These are phyloP conservation scores for Empis stercorea DNA, from an alignment of 2,888 invertebrate genomes.

Conservation along the genomic window DNA sequence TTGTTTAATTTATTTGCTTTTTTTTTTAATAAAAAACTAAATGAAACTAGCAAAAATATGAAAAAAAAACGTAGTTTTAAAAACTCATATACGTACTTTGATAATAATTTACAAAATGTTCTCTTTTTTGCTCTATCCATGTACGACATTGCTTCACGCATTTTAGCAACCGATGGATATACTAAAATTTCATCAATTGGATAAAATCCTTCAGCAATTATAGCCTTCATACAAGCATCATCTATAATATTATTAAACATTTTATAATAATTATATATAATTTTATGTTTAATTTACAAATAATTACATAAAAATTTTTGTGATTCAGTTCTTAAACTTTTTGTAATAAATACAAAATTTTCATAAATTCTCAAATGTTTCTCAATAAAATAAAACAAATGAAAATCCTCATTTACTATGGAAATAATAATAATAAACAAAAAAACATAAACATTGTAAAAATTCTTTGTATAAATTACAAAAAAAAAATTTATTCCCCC, in stretches of 20 bases:
- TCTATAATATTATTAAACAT: too few species aligned
- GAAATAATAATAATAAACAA: too few species aligned
- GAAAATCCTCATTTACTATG: slow-evolving; percentile 39
- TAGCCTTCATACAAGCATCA: slow-evolving; percentile 60
- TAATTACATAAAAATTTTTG: slow-evolving; percentile 44
- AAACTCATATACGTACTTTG: slow-evolving; percentile 43
- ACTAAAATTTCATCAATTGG: slow-evolving; percentile 49
- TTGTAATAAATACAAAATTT: slow-evolving; percentile 28
- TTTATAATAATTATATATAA: too few species aligned
- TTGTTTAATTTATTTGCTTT: too few species aligned
- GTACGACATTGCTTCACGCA: slow-evolving; percentile 64
- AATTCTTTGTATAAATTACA: too few species aligned
- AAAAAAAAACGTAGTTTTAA: too few species aligned
- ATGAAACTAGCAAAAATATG: too few species aligned
- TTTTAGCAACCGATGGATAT: slow-evolving; percentile 43
- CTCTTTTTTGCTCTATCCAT: slow-evolving; percentile 77
- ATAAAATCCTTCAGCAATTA: slow-evolving; percentile 63
- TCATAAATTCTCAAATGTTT: slow-evolving; percentile 40
- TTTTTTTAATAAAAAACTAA: too few species aligned
- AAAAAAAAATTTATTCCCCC: too few species aligned
- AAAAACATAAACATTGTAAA: too few species aligned
- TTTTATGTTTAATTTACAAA: slow-evolving; percentile 4
- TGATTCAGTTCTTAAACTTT: slow-evolving; percentile 39
- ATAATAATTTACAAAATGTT: slow-evolving; percentile 63
- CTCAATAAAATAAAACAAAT: slow-evolving; percentile 58